Evolutionary conservation across 2,888 invertebrate genomes (phyloP), one percentile per base, ranked within the genome.

Genomic region (Metalampra italica): DNA sequence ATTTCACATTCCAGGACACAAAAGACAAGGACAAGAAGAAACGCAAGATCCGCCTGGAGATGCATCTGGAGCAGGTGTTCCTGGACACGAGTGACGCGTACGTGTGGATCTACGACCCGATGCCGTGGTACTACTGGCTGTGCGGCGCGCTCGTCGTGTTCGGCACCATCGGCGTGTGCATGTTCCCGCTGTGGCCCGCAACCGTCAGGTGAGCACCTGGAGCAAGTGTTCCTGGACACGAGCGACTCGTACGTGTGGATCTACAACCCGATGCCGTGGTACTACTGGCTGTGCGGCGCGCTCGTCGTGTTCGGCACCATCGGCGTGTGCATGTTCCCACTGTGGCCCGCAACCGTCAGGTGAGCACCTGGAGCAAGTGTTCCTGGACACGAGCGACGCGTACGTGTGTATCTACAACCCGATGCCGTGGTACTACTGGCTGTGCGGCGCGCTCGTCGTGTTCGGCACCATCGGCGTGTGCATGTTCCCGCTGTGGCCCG

Each of bases 161-260:
- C 48, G 98, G 97, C 15, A 97, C 98, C 30, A 97, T 99, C 65
- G 96, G 94, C 11, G 93, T 99, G 37, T 99, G 99, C 83, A 92
- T 99, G 75, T 99, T 99, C 90, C 99, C 99, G n/a, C 89, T 99
- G 48, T 99, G 99, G 99, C 99, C 99, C 0, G 95, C 96, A 47
- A 94, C 95, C 62, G 94, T 98, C 64, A 92, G 95, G 92, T 94
- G 79, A 76, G 22, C 22, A 2, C 22, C 3, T 56, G 49, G 42
- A 22, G 54, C 22, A 22, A 2, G 22, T 22, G 7, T 99, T 99
- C 84, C 92, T 96, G 3, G 99, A 99, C 84, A 95, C 96, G 13
- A 91, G 94, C 37, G 98, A 99, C 81, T 98, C 98, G 0, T 99
- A 82, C 83, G 98, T 98, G 22, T 99, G 98, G 98, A 95, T 98